These are phyloP conservation scores for Esox niger DNA, from an alignment of 2,113 vertebrate species.

Conservation along the genomic window DNA sequence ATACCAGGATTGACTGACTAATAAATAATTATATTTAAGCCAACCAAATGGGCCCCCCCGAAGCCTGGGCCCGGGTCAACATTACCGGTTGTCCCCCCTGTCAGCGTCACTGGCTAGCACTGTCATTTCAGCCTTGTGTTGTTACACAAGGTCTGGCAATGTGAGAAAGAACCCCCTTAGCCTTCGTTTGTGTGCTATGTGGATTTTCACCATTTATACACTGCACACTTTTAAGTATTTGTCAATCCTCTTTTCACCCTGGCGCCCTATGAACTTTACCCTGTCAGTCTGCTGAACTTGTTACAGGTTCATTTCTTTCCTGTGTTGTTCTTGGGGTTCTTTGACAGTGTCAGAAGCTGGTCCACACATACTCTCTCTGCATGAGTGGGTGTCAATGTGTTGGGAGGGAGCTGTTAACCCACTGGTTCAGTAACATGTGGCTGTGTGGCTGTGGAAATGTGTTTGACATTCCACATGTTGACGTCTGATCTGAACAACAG, in stretches of 20 bases:
- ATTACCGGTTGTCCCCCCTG: too few relatives aligned
- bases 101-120: too few relatives aligned
- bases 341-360: constrained; percentile 31
- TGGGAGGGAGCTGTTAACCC: constrained; percentile 47
- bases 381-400: constrained; percentile 57
- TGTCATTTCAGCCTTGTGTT: too few relatives aligned
- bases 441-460: background rate
- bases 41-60: too few relatives aligned
- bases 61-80: too few relatives aligned
- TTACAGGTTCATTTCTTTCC: constrained; percentile 22
- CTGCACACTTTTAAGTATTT: background rate
- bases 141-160: too few relatives aligned
- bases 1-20: too few relatives aligned
- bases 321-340: constrained; percentile 5
- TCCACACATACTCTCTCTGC: constrained; percentile 28
- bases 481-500: constrained; percentile 44
- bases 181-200: background rate
- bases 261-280: constrained; percentile 6
- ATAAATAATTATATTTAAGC: too few relatives aligned
- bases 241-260: background rate
- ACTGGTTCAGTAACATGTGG: constrained; percentile 29
- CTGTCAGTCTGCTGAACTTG: constrained; percentile 22
- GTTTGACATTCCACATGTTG: constrained; percentile 16
- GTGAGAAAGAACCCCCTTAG: too few relatives aligned
- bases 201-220: background rate